phyloP scores from a whole-genome alignment of 2,888 invertebrate species.

The Lasiommata megera region DNA sequence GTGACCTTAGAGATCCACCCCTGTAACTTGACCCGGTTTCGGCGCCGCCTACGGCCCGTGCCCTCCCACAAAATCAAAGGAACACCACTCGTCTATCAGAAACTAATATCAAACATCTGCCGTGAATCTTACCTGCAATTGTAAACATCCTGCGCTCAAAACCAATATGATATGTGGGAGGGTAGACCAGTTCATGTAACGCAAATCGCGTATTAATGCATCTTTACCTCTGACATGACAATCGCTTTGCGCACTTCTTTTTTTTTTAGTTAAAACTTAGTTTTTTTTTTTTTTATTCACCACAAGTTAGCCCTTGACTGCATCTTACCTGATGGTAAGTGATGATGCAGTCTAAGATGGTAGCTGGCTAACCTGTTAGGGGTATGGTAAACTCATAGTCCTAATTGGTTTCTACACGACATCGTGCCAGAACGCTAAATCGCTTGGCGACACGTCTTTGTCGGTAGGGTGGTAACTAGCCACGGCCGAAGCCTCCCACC shows the following conservation, averaged over 20 bases:
- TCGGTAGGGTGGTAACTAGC: too few relatives aligned
- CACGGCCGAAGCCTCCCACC: too few relatives aligned
- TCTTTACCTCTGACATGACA: neutral
- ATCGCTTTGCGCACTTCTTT: neutral
- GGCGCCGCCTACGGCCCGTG: constrained; percentile 68
- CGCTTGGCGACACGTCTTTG: too few relatives aligned
- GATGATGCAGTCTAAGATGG: too few relatives aligned
- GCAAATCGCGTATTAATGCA: neutral
- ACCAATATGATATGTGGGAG: constrained; percentile 8
- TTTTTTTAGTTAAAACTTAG: too few relatives aligned
- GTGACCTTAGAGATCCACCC: constrained; percentile 61
- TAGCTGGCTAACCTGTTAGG: too few relatives aligned
- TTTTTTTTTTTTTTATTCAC: too few relatives aligned
- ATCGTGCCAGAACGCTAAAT: too few relatives aligned
- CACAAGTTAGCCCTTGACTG: too few relatives aligned
- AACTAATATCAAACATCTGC: constrained; percentile 63
- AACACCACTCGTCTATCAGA: constrained; percentile 41
- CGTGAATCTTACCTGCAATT: constrained; percentile 40
- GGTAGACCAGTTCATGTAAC: constrained; percentile 3
- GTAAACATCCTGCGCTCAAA: constrained; percentile 32
- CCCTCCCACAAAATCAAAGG: constrained; percentile 67
- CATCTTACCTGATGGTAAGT: too few relatives aligned
- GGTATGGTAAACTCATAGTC: too few relatives aligned
- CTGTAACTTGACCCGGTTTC: constrained; percentile 75
- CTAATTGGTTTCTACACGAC: too few relatives aligned